Evolutionary conservation across 2,797 vertebrate genomes (phyloP).

Genomic region (Babyrousa celebensis): DNA sequence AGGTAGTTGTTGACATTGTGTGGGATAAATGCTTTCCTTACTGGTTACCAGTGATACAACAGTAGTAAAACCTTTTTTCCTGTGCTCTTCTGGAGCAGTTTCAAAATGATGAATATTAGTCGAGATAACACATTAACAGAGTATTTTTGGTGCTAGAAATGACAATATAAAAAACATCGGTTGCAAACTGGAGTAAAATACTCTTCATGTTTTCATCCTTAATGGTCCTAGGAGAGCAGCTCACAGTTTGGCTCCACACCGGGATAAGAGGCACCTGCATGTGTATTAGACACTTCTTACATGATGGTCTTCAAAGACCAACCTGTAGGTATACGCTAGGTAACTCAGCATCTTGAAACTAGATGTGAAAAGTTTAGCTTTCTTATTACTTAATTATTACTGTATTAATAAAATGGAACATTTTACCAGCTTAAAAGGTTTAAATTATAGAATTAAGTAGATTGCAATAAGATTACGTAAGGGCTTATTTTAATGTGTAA

Average conservation of each 20-base stretch:
- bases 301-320: background rate
- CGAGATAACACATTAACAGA: background rate
- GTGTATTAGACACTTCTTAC: background rate
- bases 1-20: background rate
- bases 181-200: background rate
- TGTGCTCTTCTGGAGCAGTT: background rate
- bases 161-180: background rate
- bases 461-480: conserved; percentile 30
- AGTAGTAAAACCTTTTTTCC: background rate
- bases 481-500: conserved; percentile 13
- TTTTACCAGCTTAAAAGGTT: conserved; percentile 16
- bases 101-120: conserved; percentile 35
- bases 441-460: conserved; percentile 53
- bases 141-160: conserved; percentile 44
- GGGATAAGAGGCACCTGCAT: background rate
- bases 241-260: background rate
- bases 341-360: background rate
- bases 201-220: conserved; percentile 4
- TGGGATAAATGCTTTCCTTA: conserved; percentile 52
- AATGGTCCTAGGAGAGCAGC: background rate
- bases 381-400: background rate
- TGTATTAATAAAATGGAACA: conserved; percentile 47
- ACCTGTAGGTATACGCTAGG: background rate
- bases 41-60: background rate
- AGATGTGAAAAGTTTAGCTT: conserved; percentile 18